These are phyloP conservation scores for Euplagia quadripunctaria DNA, from an alignment of 2,888 invertebrate species.

Conservation along the genomic window DNA sequence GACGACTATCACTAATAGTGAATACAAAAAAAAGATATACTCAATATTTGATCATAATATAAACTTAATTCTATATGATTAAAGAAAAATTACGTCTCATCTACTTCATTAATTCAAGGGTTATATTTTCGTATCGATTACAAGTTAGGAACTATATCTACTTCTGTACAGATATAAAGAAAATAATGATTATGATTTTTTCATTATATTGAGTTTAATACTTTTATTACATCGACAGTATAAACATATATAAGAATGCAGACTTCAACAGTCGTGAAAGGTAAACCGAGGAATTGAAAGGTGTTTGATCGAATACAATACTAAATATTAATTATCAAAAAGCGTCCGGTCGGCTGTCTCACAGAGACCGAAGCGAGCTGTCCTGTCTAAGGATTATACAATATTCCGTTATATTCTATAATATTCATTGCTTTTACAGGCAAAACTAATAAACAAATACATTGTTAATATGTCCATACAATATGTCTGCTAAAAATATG, in stretches of 20 bases:
- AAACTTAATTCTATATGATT: slow-evolving; percentile 68
- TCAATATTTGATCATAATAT: slow-evolving; percentile 74
- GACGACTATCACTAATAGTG: slow-evolving; percentile 69
- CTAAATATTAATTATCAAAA: slow-evolving; percentile 20
- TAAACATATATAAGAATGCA: slow-evolving; percentile 40
- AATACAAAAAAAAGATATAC: slow-evolving; percentile 69
- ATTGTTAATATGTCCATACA: slow-evolving; percentile 62
- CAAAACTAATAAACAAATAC: slow-evolving; percentile 80
- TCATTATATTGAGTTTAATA: slow-evolving; percentile 64
- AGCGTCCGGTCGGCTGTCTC: slow-evolving; percentile 65
- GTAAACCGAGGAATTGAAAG: slow-evolving; percentile 46
- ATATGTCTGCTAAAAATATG: slow-evolving; percentile 74
- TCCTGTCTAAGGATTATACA: slow-evolving; percentile 65
- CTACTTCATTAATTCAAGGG: slow-evolving; percentile 78
- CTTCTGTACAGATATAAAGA: slow-evolving; percentile 83
- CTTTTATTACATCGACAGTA: slow-evolving; percentile 59
- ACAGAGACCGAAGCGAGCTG: slow-evolving; percentile 71
- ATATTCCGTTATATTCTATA: slow-evolving; percentile 55
- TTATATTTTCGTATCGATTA: slow-evolving; percentile 85
- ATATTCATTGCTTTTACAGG: slow-evolving; percentile 71
- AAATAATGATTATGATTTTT: slow-evolving; percentile 73
- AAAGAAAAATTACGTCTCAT: slow-evolving; percentile 70
- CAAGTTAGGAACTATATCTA: slow-evolving; percentile 82
- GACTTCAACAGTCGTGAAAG: slow-evolving; percentile 41
- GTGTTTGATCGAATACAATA: slow-evolving; percentile 51